Conservation (phyloP, 2,113 vertebrate species). For the Patagioenas fasciata region DNA sequence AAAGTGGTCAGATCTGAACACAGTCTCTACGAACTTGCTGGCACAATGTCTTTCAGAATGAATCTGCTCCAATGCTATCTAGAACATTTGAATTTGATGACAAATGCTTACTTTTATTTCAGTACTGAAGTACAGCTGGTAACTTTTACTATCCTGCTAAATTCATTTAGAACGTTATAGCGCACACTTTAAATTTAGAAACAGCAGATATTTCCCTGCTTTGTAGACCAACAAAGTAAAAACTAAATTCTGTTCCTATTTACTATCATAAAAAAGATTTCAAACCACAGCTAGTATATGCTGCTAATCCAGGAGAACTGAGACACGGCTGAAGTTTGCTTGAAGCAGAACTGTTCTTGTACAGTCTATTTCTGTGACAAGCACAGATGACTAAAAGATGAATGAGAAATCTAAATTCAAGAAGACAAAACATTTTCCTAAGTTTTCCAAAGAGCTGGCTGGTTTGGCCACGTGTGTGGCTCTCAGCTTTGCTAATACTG, state of each 20-base stretch:
- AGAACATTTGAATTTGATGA: constrained; percentile 16
- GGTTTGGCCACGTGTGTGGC: background rate
- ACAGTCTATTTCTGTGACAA: background rate
- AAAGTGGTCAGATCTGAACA: constrained; percentile 14
- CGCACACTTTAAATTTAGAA: background rate
- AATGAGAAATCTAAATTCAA: background rate
- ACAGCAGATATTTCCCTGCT: background rate
- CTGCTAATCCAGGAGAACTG: background rate
- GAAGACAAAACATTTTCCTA: constrained; percentile 16
- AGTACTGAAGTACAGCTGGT: constrained; percentile 8
- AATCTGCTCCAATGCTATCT: background rate
- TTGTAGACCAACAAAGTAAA: background rate
- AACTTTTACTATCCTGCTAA: constrained; percentile 3
- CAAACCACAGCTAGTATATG: background rate
- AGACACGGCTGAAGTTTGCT: background rate
- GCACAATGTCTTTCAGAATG: background rate
- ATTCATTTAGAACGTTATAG: background rate
- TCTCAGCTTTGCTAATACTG: background rate
- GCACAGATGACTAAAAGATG: background rate
- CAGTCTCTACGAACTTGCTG: background rate
- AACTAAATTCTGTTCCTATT: background rate
- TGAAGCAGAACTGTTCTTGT: background rate
- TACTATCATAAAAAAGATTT: background rate
- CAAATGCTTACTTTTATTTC: constrained; percentile 41
- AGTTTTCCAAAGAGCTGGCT: background rate